A percentile compares a stretch with the other conserved stretches of the same genome.
phyloP scores from a whole-genome alignment of 92 coral and sea anemone species.

The Umimayanthus kanabou region DNA sequence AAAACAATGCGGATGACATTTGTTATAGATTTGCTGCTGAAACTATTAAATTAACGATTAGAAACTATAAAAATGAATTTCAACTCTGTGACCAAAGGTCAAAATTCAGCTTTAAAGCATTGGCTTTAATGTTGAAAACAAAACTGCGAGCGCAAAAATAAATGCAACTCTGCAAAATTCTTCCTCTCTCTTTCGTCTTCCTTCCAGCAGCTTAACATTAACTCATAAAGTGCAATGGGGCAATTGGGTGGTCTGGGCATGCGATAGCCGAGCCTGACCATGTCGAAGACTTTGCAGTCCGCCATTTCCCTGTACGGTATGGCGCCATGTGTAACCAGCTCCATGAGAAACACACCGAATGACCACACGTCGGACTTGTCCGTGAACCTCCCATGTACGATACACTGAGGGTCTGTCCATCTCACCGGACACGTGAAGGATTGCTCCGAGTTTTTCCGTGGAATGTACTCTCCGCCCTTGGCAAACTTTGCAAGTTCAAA shows the following conservation, averaged over 20 bases:
- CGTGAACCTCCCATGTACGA: constrained; percentile 21
- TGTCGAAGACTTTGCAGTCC: constrained; percentile 34
- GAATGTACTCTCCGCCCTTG: constrained; percentile 35
- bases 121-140: constrained; percentile 5
- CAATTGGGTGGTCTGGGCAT: constrained; percentile 14
- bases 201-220: constrained; percentile 33
- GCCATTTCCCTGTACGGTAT: constrained; percentile 43
- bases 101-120: not conserved
- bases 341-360: constrained; percentile 37
- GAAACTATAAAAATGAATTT: not conserved
- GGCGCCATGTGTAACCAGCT: constrained; percentile 26
- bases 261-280: constrained; percentile 40
- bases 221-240: constrained; percentile 27
- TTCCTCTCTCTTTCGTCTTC: constrained; percentile 25
- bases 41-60: not conserved
- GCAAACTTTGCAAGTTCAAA: constrained; percentile 43
- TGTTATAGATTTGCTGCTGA: not conserved
- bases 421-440: constrained; percentile 37
- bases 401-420: constrained; percentile 36
- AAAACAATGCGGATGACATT: not conserved
- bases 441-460: constrained; percentile 21
- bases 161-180: constrained; percentile 34
- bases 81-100: not conserved
- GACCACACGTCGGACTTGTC: constrained; percentile 38
- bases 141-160: constrained; percentile 35